A percentile compares a stretch with the other conserved stretches of the same genome.
phyloP scores from a whole-genome alignment of 2,113 vertebrate species.

The Gopherus flavomarginatus region DNA sequence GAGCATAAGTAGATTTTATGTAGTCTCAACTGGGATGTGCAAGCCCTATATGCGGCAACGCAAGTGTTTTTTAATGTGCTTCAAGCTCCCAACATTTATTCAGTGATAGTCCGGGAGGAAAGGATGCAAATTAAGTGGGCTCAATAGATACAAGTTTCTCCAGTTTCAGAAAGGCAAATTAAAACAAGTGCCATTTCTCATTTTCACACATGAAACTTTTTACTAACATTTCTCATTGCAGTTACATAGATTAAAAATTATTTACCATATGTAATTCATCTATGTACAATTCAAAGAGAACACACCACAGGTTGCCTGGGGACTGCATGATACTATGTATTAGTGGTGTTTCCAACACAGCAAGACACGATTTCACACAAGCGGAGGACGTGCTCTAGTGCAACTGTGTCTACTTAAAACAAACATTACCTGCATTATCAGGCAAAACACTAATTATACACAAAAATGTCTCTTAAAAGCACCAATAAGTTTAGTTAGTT shows the following conservation, averaged over 20 bases:
- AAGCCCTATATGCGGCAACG: neutral
- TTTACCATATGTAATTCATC: neutral
- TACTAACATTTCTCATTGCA: neutral
- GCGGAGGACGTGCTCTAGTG: constrained; percentile 39
- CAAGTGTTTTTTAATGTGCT: neutral
- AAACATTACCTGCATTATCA: constrained; percentile 62
- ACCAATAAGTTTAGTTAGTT: constrained; percentile 54
- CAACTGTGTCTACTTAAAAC: constrained; percentile 60
- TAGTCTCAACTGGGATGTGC: neutral
- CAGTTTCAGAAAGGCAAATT: neutral
- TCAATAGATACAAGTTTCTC: neutral
- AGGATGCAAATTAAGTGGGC: neutral
- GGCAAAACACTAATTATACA: constrained; percentile 60
- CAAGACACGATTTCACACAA: constrained; percentile 48
- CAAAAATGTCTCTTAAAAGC: constrained; percentile 46
- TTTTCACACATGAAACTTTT: neutral
- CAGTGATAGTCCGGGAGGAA: neutral
- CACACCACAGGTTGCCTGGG: neutral
- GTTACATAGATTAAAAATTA: accelerated
- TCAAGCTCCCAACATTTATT: neutral
- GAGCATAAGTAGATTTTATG: neutral
- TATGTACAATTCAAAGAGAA: neutral
- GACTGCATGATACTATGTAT: neutral
- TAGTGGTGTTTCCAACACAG: neutral
- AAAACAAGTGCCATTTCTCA: neutral